Conservation (phyloP, 2,113 vertebrate genomes). For the Melanocharis versteri region DNA sequence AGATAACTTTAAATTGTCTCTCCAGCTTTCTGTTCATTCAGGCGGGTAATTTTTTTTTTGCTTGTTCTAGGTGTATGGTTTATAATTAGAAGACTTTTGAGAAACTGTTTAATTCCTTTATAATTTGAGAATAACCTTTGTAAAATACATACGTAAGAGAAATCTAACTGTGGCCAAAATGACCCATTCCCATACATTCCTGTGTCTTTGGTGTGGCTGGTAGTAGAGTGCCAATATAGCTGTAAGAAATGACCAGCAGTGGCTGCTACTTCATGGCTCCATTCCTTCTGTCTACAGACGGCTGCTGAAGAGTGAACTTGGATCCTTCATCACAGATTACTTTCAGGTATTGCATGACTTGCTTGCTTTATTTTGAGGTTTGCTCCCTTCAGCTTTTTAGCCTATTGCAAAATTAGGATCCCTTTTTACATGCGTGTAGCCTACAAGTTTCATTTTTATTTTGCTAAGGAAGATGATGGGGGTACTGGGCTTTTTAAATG, state of each 20-base stretch:
- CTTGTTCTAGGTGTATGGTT: background rate
- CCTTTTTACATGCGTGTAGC: background rate
- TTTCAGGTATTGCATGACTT: conserved; percentile 82
- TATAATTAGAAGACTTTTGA: background rate
- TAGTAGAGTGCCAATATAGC: background rate
- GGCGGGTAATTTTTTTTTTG: background rate
- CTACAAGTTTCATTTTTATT: background rate
- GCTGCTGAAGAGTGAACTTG: conserved; percentile 91
- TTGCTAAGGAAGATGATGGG: background rate
- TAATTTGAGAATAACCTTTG: background rate
- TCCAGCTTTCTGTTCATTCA: background rate
- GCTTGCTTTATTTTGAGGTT: background rate
- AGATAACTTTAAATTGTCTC: background rate
- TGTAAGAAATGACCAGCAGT: background rate
- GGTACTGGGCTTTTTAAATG: background rate
- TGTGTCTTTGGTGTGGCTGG: background rate
- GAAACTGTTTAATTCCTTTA: background rate
- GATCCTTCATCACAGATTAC: conserved; percentile 94
- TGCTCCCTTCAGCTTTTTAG: background rate
- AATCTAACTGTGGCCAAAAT: background rate
- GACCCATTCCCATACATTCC: background rate
- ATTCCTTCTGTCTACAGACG: conserved; percentile 76
- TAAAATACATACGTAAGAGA: background rate
- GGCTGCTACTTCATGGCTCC: conserved; percentile 23
- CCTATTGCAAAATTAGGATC: background rate